Percentiles rank a stretch among this genome's conserved stretches.
Evolutionary conservation across 2,113 vertebrate species (phyloP).

Genomic region (Pollimyrus isidori): DNA sequence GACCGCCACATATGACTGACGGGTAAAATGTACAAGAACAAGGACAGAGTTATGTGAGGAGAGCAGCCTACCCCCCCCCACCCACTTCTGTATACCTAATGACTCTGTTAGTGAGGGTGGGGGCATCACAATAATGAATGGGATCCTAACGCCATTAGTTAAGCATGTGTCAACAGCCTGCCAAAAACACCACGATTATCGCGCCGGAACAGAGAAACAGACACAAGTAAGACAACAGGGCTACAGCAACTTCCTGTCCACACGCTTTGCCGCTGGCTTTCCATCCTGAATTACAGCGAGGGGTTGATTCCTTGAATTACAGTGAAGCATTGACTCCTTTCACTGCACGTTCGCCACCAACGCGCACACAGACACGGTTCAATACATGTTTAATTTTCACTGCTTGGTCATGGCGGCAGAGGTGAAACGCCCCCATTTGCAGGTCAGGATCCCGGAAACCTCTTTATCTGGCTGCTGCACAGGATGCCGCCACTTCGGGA

Average conservation of each 20-base stretch:
- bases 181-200: slow-evolving; percentile 39
- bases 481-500: background rate
- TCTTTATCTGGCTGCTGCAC: background rate
- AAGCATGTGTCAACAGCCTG: slow-evolving; percentile 28
- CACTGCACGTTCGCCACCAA: slow-evolving; percentile 19
- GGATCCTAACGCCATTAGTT: background rate
- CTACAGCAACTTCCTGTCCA: slow-evolving; percentile 25
- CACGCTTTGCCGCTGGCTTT: slow-evolving; percentile 41
- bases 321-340: slow-evolving; percentile 35
- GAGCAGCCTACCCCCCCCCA: background rate
- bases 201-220: slow-evolving; percentile 20
- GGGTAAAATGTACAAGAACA: background rate
- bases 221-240: slow-evolving; percentile 9
- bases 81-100: background rate
- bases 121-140: background rate
- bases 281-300: background rate
- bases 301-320: no score
- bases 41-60: background rate
- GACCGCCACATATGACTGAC: background rate
- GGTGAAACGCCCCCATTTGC: background rate
- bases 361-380: background rate
- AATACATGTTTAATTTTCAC: background rate
- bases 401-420: background rate
- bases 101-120: background rate
- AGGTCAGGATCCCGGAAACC: background rate